Conservation (phyloP, 2,888 invertebrate species). For the Brachynemurus nebulosus region DNA sequence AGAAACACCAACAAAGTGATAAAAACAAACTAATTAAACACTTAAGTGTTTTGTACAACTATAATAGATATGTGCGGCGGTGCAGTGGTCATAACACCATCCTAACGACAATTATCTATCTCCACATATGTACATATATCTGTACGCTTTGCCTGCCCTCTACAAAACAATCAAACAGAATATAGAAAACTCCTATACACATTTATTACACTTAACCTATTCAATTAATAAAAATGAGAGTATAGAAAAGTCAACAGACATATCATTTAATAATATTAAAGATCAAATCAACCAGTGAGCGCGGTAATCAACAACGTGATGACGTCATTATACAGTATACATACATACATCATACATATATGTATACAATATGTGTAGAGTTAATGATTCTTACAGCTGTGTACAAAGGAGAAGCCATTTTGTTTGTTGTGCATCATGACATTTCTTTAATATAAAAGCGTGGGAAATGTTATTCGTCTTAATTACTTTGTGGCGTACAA, state of each 20-base stretch:
- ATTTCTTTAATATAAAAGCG: constrained; percentile 1
- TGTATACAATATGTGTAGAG: no score
- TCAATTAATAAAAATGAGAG: neutral
- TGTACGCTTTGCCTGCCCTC: no score
- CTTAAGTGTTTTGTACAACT: neutral
- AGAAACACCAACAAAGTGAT: constrained; percentile 1
- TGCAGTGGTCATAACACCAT: no score
- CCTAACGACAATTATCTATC: no score
- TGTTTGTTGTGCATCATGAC: neutral
- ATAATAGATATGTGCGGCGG: no score
- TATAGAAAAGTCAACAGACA: neutral
- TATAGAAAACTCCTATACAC: no score
- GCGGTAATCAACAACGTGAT: neutral
- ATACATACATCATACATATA: no score
- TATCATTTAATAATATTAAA: no score
- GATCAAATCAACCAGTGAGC: neutral
- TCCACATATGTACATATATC: no score
- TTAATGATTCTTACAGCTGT: neutral
- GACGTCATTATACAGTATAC: constrained; percentile 1
- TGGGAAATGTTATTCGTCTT: constrained; percentile 1
- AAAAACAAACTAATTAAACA: constrained; percentile 2
- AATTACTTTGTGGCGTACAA: neutral
- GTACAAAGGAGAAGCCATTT: neutral
- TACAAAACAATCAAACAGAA: no score
- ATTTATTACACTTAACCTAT: neutral